Conservation (phyloP, 2,888 invertebrate species). For the Phyto melanocephala region DNA sequence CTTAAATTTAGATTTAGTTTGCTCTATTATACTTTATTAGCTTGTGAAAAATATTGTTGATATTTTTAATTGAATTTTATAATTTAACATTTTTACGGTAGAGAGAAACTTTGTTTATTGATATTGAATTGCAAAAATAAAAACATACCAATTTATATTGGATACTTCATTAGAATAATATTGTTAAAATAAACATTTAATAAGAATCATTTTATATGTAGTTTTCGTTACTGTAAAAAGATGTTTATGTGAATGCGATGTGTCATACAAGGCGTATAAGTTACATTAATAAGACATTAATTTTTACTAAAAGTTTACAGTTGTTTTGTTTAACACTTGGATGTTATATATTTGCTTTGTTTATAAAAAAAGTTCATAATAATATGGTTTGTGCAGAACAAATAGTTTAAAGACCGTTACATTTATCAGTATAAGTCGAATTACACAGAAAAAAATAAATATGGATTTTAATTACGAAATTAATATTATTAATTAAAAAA, state of each 20-base stretch:
- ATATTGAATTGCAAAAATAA: conserved; percentile 16
- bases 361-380: no score
- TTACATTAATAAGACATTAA: neutral
- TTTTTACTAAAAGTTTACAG: conserved; percentile 4
- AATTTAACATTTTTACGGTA: conserved; percentile 24
- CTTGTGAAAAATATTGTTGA: neutral
- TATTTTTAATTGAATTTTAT: neutral
- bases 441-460: no score
- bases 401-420: no score
- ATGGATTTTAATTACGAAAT: no score
- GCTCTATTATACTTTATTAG: neutral
- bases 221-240: no score
- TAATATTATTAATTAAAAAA: no score
- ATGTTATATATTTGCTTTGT: conserved; percentile 9
- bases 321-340: conserved; percentile 29
- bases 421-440: no score
- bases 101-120: neutral
- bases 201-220: no score
- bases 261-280: conserved; percentile 8
- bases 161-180: no score
- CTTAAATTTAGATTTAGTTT: neutral
- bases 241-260: neutral
- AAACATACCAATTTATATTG: neutral
- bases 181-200: no score
- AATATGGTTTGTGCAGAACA: no score